Percentiles rank a stretch among this genome's conserved stretches.
These are phyloP conservation scores for Glyphotaelius pellucidus DNA, from an alignment of 2,888 invertebrate species.

Conservation along the genomic window DNA sequence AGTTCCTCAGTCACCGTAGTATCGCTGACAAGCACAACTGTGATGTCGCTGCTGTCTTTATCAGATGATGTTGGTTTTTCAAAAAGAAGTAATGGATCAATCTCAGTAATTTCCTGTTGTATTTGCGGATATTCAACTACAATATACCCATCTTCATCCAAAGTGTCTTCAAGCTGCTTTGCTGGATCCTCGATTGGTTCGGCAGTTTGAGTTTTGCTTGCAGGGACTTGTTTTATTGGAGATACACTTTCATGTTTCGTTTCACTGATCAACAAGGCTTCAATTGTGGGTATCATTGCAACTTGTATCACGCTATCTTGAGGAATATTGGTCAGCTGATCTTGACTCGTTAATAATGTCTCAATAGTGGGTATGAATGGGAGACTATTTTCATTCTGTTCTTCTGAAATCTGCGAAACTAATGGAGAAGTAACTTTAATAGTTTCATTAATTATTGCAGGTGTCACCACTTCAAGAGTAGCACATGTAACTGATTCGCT, in stretches of 20 bases:
- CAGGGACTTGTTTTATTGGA: background rate
- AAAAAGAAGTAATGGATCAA: constrained; percentile 57
- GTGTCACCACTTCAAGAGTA: background rate
- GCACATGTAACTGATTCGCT: background rate
- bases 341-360: constrained; percentile 2
- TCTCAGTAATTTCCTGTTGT: background rate
- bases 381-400: background rate
- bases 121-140: background rate
- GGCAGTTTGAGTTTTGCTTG: background rate
- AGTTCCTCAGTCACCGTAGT: constrained; percentile 71
- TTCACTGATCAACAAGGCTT: constrained; percentile 38
- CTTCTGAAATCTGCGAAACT: background rate
- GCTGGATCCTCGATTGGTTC: background rate
- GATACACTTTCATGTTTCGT: background rate
- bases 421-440: background rate
- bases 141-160: constrained; percentile 15
- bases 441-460: background rate
- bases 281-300: constrained; percentile 28
- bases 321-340: background rate
- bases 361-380: constrained; percentile 24
- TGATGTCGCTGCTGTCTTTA: constrained; percentile 65
- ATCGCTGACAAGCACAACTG: constrained; percentile 46
- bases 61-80: background rate
- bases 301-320: background rate
- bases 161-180: background rate